Evolutionary conservation across 2,797 vertebrate genomes (phyloP).

Genomic region (Garrulus glandarius): DNA sequence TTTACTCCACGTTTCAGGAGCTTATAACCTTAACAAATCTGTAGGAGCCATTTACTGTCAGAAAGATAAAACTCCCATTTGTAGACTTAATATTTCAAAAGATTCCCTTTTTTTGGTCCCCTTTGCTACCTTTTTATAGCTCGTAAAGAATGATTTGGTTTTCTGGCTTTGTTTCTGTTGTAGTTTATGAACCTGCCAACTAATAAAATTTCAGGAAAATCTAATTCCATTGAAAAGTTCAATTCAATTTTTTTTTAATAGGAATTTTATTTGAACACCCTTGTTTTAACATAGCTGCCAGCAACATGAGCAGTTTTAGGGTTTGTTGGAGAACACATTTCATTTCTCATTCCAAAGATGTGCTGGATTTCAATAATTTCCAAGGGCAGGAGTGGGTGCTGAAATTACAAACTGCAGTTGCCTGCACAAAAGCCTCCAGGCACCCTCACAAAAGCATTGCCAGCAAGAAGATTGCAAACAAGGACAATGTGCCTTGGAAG

Average conservation of each 20-base stretch:
- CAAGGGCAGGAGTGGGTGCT: conserved; percentile 8
- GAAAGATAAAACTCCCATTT: conserved; percentile 6
- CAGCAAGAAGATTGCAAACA: background rate
- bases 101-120: background rate
- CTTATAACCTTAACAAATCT: background rate
- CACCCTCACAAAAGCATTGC: background rate
- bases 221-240: conserved; percentile 45
- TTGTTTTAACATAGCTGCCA: background rate
- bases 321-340: conserved; percentile 15
- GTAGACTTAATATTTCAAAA: background rate
- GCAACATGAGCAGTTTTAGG: background rate
- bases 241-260: conserved; percentile 27
- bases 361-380: conserved; percentile 34
- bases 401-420: background rate
- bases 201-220: conserved; percentile 48
- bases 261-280: conserved; percentile 20
- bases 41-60: background rate
- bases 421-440: background rate
- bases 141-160: conserved; percentile 3
- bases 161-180: background rate
- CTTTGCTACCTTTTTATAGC: background rate
- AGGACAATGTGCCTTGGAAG: background rate
- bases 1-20: background rate
- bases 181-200: conserved; percentile 40
- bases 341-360: background rate